Evolutionary conservation across 2,113 vertebrate species (phyloP), one percentile per base, ranked within the genome.

Genomic region (Petroica traversi): DNA sequence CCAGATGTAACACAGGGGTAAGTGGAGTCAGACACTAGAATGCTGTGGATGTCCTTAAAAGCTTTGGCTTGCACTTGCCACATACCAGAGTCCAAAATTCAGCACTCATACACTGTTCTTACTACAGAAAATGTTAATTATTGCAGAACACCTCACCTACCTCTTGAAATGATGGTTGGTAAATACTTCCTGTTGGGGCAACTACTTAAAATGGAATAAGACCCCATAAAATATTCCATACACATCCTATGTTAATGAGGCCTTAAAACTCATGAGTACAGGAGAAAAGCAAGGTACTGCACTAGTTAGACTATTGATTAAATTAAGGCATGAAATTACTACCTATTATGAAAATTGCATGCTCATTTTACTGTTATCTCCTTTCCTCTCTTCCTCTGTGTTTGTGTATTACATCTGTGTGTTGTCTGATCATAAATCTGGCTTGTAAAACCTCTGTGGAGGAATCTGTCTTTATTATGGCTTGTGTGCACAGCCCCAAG

Each of bases 271-370:
- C 83, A 34, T 0, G 22, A 59, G 68, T 74, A 67, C 59, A 77
- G 64, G 64, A 96, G 64, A 77, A 93, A 40, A 77, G 59, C 43
- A 86, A 93, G 88, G 76, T 88, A 63, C 46, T 25, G 28, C 88
- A 77, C 83, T 66, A 83, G 67, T 84, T 89, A 85, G 64, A 74
- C 52, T 41, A 51, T 3, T 90, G 79, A 94, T 96, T 96, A 94
- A 96, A 96, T 94, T 88, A 97, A 92, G 19, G 59, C 68, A 63
- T 92, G 91, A 88, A 93, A 94, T 97, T 91, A 84, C 83, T 81
- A 72, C 83, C 73, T 71, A 71, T 95, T 93, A 89, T 93, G 76
- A 93, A 93, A 94, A 91, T 91, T 71, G 23, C 64, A 91, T 71
- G 61, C 68, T 93, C 25, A 48, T 94, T 95, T 92, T 91, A 67